Percentiles rank a stretch among this genome's conserved stretches.
Evolutionary conservation across 1,140 invertebrate genomes (phyloP).

Genomic region (Leptopilina clavipes): DNA sequence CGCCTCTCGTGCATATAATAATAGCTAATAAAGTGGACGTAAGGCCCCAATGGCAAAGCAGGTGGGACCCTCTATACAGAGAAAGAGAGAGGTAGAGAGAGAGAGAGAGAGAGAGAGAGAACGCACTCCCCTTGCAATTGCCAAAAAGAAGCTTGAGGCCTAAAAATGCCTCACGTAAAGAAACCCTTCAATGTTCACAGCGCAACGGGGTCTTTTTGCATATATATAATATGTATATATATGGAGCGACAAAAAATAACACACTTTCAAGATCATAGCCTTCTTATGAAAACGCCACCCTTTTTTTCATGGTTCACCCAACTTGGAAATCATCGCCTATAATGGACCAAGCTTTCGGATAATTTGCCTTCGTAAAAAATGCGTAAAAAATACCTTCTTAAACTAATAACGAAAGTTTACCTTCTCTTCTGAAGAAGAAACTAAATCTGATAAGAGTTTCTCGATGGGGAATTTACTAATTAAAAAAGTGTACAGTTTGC

Average conservation of each 20-base stretch:
- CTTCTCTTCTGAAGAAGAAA: no score
- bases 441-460: no score
- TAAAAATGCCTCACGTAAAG: constrained; percentile 60
- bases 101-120: constrained; percentile 47
- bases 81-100: constrained; percentile 40
- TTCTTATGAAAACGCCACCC: constrained; percentile 50
- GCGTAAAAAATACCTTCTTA: not conserved
- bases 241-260: constrained; percentile 66
- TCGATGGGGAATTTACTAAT: no score
- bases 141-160: constrained; percentile 58
- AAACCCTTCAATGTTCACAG: constrained; percentile 40
- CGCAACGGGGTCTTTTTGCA: no score
- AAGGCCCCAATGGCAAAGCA: constrained; percentile 64
- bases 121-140: constrained; percentile 59
- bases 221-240: constrained; percentile 61
- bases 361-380: not conserved
- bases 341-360: constrained; percentile 6
- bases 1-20: constrained; percentile 69
- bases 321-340: not conserved
- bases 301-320: not conserved
- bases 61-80: constrained; percentile 60
- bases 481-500: no score
- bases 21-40: constrained; percentile 73
- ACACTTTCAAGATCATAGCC: constrained; percentile 55
- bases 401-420: not conserved